phyloP scores from a whole-genome alignment of 2,113 vertebrate species.

The Aix galericulata region DNA sequence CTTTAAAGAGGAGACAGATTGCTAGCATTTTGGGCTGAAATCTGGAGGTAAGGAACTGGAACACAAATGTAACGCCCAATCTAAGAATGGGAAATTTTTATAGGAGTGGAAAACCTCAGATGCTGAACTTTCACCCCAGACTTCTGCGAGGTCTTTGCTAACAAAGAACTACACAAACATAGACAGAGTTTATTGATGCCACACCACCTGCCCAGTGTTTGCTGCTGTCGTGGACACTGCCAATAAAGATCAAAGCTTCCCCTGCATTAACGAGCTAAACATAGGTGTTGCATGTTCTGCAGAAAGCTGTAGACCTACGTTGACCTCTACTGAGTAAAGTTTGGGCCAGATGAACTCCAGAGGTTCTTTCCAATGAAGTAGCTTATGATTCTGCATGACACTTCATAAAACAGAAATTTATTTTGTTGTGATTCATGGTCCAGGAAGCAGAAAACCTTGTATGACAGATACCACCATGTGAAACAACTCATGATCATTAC shows the following conservation, averaged over 20 bases:
- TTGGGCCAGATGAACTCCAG: not conserved
- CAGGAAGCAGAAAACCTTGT: not conserved
- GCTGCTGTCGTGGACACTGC: not conserved
- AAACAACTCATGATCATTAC: not conserved
- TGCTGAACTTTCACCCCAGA: not conserved
- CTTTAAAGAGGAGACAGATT: not conserved
- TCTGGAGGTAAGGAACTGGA: not conserved
- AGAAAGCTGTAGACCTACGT: not conserved
- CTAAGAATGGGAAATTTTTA: not conserved
- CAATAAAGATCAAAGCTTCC: conserved; percentile 11
- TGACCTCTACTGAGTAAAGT: not conserved
- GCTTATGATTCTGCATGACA: not conserved
- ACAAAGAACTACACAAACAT: not conserved
- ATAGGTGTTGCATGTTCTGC: not conserved
- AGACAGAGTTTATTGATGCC: not conserved
- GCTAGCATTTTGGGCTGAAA: not conserved
- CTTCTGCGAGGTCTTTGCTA: not conserved
- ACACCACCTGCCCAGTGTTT: not conserved
- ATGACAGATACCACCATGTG: not conserved
- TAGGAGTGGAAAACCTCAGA: not conserved
- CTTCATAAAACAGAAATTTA: not conserved
- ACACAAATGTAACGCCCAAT: not conserved
- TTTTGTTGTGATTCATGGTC: not conserved
- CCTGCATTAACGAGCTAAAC: not conserved
- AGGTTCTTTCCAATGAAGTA: not conserved